A percentile compares a stretch with the other conserved stretches of the same genome.
Evolutionary conservation across 1,140 invertebrate species (phyloP).

Genomic region (Aethina tumida): DNA sequence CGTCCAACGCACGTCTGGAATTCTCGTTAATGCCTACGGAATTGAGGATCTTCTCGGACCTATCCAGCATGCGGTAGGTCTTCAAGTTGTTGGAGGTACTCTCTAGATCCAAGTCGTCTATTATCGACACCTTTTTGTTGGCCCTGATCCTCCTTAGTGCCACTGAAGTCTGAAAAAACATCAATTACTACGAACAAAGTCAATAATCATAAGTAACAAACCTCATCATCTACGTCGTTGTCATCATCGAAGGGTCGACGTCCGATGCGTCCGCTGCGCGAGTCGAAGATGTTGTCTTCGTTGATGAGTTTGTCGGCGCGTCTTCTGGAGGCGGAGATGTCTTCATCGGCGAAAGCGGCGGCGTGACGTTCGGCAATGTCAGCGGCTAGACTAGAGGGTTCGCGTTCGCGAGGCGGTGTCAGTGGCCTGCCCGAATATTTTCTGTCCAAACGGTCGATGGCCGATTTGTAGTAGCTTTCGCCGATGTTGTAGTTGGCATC

Average conservation of each 20-base stretch:
- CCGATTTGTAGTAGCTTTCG: slow-evolving; percentile 65
- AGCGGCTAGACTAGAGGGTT: slow-evolving; percentile 14
- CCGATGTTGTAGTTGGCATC: slow-evolving; percentile 73
- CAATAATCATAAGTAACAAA: slow-evolving; percentile 10
- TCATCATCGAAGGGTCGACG: slow-evolving; percentile 22
- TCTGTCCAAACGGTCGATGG: slow-evolving; percentile 61
- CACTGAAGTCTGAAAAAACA: slow-evolving; percentile 28
- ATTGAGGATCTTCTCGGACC: slow-evolving; percentile 48
- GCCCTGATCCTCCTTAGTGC: slow-evolving; percentile 38
- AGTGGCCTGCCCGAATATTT: slow-evolving; percentile 48
- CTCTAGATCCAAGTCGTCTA: slow-evolving; percentile 47
- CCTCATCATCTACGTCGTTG: slow-evolving; percentile 33
- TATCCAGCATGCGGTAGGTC: slow-evolving; percentile 40
- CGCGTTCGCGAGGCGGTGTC: slow-evolving; percentile 34
- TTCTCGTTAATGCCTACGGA: slow-evolving; percentile 42
- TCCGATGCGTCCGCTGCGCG: slow-evolving; percentile 23
- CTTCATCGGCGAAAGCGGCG: slow-evolving; percentile 40
- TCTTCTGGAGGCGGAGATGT: slow-evolving; percentile 30
- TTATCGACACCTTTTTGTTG: slow-evolving; percentile 42
- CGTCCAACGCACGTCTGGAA: slow-evolving; percentile 35
- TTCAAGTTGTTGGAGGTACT: slow-evolving; percentile 42
- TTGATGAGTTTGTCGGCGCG: slow-evolving; percentile 31
- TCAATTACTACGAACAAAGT: slow-evolving; percentile 1
- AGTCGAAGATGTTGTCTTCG: slow-evolving; percentile 30
- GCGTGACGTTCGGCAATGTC: slow-evolving; percentile 41